A percentile compares a stretch with the other conserved stretches of the same genome.
Conservation (phyloP, 2,888 invertebrate genomes). For the Mayetiola destructor region DNA sequence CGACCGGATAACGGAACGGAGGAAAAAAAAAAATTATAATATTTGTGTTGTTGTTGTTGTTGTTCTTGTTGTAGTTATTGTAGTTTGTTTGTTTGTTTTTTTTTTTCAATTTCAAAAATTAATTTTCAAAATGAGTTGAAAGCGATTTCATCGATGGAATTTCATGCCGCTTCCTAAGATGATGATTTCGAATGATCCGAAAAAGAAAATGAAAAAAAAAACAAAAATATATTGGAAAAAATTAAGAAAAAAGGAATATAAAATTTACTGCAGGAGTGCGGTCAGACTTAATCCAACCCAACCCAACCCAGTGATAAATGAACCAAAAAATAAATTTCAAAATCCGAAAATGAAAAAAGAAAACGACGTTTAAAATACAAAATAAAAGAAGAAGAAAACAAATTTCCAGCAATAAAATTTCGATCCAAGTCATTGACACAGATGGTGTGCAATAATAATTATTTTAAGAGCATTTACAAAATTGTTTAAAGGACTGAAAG, state of each 20-base stretch:
- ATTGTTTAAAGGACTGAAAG: too few relatives aligned
- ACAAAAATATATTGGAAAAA: not conserved
- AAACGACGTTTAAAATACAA: not conserved
- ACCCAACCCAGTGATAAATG: not conserved
- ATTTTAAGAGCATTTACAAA: too few relatives aligned
- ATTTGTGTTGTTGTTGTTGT: not conserved
- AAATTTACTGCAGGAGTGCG: too few relatives aligned
- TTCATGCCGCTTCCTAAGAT: not conserved
- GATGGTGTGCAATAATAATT: too few relatives aligned
- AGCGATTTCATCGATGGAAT: constrained; percentile 14
- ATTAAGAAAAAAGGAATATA: not conserved
- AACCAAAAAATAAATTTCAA: not conserved
- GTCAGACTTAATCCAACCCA: too few relatives aligned
- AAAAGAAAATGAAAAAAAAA: not conserved
- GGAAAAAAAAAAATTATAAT: too few relatives aligned
- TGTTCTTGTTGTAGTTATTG: not conserved
- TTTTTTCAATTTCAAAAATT: not conserved
- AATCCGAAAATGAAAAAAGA: not conserved
- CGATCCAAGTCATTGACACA: too few relatives aligned
- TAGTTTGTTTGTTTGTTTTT: too few relatives aligned
- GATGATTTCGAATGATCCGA: not conserved
- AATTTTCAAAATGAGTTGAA: too few relatives aligned
- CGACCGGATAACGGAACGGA: too few relatives aligned
- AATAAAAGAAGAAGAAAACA: not conserved
- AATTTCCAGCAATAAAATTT: too few relatives aligned